phyloP scores from a whole-genome alignment of 2,888 invertebrate genomes.

The Drosophila imparisetae region DNA sequence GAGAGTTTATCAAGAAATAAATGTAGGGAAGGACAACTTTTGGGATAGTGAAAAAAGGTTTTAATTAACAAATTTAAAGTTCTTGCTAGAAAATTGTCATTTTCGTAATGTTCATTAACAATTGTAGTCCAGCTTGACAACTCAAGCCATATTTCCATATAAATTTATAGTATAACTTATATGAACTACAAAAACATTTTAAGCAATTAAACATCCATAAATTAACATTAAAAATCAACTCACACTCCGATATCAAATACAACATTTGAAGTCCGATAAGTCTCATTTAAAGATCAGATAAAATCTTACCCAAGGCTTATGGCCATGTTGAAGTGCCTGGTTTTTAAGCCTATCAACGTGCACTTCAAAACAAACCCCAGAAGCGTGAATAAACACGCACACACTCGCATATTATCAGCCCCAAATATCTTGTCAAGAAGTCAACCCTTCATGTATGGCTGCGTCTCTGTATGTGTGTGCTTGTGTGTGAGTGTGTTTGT shows the following conservation, averaged over 20 bases:
- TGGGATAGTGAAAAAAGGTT: not conserved
- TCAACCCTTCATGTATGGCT: constrained; percentile 32
- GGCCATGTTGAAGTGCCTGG: constrained; percentile 32
- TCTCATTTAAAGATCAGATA: constrained; percentile 15
- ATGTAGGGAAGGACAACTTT: not conserved
- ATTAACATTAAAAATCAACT: not conserved
- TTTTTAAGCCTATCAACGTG: constrained; percentile 19
- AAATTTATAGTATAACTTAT: not conserved
- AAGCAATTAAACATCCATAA: not conserved
- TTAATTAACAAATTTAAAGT: not conserved
- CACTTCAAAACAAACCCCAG: constrained; percentile 12
- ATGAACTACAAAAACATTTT: not conserved
- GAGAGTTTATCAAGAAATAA: not conserved
- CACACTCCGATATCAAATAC: not conserved
- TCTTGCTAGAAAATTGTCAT: not conserved
- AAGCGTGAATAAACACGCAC: not conserved
- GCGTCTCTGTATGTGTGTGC: not conserved
- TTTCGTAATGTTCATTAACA: not conserved
- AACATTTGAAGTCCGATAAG: not conserved
- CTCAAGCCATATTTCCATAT: not conserved
- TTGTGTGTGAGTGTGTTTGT: constrained; percentile 14
- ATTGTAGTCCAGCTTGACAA: not conserved
- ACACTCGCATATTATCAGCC: constrained; percentile 26
- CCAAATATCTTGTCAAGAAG: constrained; percentile 20
- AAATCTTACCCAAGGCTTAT: not conserved